These are phyloP conservation scores for Griposia aprilina DNA, from an alignment of 2,888 invertebrate species.

Conservation along the genomic window DNA sequence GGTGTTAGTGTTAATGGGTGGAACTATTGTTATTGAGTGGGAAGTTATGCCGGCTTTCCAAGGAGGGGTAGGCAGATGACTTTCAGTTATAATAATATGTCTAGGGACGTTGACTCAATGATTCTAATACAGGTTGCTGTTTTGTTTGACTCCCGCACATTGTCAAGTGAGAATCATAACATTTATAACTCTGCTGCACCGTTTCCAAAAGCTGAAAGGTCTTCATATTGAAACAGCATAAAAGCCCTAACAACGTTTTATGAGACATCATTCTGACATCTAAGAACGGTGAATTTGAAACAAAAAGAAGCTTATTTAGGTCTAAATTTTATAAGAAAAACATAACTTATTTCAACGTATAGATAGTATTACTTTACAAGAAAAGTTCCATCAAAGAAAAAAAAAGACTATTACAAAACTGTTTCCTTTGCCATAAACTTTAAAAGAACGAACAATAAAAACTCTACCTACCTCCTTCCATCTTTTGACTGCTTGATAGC, in stretches of 20 bases:
- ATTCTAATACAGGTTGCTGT: not conserved
- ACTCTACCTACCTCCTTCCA: not conserved
- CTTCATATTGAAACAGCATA: not conserved
- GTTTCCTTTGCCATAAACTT: not conserved
- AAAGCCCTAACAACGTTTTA: not conserved
- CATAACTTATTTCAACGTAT: not conserved
- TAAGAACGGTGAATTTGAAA: not conserved
- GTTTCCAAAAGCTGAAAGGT: not conserved
- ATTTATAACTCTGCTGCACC: not conserved
- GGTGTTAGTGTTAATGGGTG: slow-evolving; percentile 34
- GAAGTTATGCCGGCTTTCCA: not conserved
- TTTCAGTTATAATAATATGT: not conserved
- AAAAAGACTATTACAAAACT: not conserved
- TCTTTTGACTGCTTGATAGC: not conserved
- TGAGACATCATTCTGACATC: not conserved
- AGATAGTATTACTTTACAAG: not conserved
- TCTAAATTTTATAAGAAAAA: not conserved
- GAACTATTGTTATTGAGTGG: slow-evolving; percentile 19
- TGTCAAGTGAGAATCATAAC: not conserved
- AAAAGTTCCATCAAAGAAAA: not conserved
- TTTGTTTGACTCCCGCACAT: not conserved
- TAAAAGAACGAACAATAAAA: not conserved
- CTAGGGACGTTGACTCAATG: not conserved
- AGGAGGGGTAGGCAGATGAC: not conserved
- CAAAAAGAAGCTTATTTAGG: too few relatives aligned